A percentile compares a stretch with the other conserved stretches of the same genome.
Evolutionary conservation across 2,888 invertebrate genomes (phyloP).

Genomic region (Leistus spinibarbis): DNA sequence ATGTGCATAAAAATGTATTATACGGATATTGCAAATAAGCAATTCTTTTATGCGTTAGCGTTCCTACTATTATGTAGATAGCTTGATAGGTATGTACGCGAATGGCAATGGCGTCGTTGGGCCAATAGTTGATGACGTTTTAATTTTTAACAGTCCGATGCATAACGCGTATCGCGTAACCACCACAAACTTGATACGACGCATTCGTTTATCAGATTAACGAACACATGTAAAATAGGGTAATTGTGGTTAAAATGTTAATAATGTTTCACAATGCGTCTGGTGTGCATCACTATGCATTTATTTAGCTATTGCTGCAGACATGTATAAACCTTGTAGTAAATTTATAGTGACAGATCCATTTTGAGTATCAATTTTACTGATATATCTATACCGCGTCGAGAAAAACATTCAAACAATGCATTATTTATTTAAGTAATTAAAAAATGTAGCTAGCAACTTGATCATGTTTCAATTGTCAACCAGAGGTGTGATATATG

Average conservation of each 20-base stretch:
- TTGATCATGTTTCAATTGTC: not conserved
- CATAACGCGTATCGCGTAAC: slow-evolving; percentile 11
- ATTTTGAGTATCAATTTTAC: not conserved
- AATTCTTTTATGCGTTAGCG: not conserved
- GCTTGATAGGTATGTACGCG: not conserved
- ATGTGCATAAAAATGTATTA: not conserved
- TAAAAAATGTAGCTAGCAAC: not conserved
- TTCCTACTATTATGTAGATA: not conserved
- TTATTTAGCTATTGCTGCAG: not conserved
- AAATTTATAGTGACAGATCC: not conserved
- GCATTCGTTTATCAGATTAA: slow-evolving; percentile 16
- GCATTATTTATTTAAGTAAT: not conserved
- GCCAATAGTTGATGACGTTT: slow-evolving; percentile 15
- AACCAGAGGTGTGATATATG: slow-evolving; percentile 25
- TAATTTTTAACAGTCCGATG: slow-evolving; percentile 18
- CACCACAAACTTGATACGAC: slow-evolving; percentile 3
- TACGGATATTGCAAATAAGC: not conserved
- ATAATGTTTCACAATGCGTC: not conserved
- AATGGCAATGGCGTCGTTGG: not conserved
- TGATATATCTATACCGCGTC: not conserved
- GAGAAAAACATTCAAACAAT: too few relatives aligned
- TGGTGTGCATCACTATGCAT: not conserved
- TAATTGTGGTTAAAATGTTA: slow-evolving; percentile 19
- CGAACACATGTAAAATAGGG: slow-evolving; percentile 16
- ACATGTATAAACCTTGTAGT: not conserved